Base-by-base conservation (phyloP, 2,797 vertebrate species). In the Pagetopsis macropterus region DNA sequence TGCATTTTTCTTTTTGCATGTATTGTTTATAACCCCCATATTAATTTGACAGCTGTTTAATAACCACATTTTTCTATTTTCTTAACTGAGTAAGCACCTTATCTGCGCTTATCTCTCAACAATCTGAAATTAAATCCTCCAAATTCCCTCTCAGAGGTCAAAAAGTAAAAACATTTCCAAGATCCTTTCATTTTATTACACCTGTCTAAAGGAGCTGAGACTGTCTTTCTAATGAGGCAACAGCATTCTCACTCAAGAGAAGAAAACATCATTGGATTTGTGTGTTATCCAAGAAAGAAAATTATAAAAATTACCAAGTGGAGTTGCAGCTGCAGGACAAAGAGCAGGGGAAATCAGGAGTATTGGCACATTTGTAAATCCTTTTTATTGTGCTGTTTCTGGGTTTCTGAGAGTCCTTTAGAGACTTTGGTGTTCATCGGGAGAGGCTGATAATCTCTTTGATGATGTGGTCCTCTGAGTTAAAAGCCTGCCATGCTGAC, bases 401-500 rank as follows among this genome's bases (percentile, higher is more conserved):
- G 56, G 48, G 23, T 46, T 37, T 37, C 9, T 11, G 14, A 51
- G 46, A 46, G 77, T 84, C 84, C 86, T 88, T 83, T 37, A 67
- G 59, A 69, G 74, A 66, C 67, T 46, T 76, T 52, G 46, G 19
- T 43, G 63, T 50, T 83, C 71, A 21, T 45, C 43, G 4, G 58
- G 40, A 75, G 76, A 57, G 54, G 9, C 14, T 49, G 63, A 76
- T 78, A 59, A 80, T 76, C 57, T 72, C 56, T 27, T 31, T 40
- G 72, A 69, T 59, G 71, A 68, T 33, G 69, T 6, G 68, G 66
- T 50, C 43, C 65, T 71, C 51, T 21, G 82, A 82, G 78, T 83
- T 82, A 85, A 63, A 78, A 80, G 76, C 70, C 78, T 79, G 84
- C 66, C 72, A 21, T 14, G 56, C 80, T 85, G 86, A 88, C 73